These are phyloP conservation scores for Dicycla oo DNA, from an alignment of 2,888 invertebrate species.

Conservation along the genomic window DNA sequence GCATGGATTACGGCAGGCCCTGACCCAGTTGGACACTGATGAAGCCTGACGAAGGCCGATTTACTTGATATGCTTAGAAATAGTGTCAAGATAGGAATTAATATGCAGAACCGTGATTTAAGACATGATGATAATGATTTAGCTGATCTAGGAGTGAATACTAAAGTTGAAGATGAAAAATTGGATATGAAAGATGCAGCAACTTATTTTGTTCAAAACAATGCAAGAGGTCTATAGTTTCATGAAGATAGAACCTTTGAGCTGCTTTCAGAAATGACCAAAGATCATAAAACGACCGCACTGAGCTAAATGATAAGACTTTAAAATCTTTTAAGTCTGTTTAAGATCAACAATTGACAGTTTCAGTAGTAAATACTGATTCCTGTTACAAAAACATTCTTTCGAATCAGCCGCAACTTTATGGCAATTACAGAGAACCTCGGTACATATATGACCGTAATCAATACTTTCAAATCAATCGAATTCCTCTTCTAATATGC, in stretches of 20 bases:
- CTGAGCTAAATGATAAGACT: background rate
- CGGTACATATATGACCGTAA: slow-evolving; percentile 1
- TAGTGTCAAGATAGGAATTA: slow-evolving; percentile 53
- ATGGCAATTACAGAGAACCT: background rate
- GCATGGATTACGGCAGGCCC: slow-evolving; percentile 58
- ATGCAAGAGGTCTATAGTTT: background rate
- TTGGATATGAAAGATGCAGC: background rate
- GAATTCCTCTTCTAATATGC: slow-evolving; percentile 44
- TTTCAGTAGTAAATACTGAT: background rate
- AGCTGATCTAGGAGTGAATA: background rate
- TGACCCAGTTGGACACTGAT: slow-evolving; percentile 54
- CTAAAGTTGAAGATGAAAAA: background rate
- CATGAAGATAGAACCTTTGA: background rate
- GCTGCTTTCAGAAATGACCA: background rate
- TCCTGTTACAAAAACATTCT: background rate
- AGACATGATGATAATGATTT: background rate
- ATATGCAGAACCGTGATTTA: slow-evolving; percentile 33
- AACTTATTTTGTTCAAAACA: background rate
- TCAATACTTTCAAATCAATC: slow-evolving; percentile 52
- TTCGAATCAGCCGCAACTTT: background rate
- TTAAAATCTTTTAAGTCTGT: background rate
- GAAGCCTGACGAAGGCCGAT: slow-evolving; percentile 59
- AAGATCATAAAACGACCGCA: background rate
- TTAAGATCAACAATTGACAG: background rate
- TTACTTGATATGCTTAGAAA: slow-evolving; percentile 54